These are phyloP conservation scores for Folsomia candida DNA, from an alignment of 2,888 invertebrate species.

Conservation along the genomic window DNA sequence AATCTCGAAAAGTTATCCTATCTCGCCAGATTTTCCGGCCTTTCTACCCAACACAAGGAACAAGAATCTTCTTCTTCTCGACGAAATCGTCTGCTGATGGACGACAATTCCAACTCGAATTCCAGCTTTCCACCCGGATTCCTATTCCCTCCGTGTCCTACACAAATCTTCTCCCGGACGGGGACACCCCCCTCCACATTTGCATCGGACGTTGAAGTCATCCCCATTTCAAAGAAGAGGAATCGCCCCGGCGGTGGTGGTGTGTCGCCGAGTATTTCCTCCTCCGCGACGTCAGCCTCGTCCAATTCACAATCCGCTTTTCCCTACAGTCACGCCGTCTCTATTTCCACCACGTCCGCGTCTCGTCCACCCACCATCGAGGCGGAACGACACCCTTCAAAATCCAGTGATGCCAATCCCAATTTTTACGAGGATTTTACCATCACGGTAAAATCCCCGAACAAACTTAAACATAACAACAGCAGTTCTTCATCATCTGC, in stretches of 20 bases:
- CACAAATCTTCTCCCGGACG: no score
- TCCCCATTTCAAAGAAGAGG: not conserved
- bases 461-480: not conserved
- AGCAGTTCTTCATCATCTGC: not conserved
- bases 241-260: no score
- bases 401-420: not conserved
- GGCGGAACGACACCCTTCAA: not conserved
- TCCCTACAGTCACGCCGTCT: not conserved
- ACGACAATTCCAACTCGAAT: not conserved
- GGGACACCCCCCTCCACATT: not conserved
- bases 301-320: not conserved
- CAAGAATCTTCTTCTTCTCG: not conserved
- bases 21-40: slow-evolving; percentile 3
- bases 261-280: no score
- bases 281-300: no score
- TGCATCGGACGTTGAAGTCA: not conserved
- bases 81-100: not conserved
- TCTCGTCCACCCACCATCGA: not conserved
- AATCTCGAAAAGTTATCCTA: slow-evolving; percentile 14
- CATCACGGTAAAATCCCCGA: slow-evolving; percentile 9
- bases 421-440: slow-evolving; percentile 15
- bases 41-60: not conserved
- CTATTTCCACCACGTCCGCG: not conserved
- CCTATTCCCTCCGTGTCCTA: not conserved
- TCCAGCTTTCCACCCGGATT: not conserved